Conservation (phyloP, 2,888 invertebrate species). For the Molorchus minor region DNA sequence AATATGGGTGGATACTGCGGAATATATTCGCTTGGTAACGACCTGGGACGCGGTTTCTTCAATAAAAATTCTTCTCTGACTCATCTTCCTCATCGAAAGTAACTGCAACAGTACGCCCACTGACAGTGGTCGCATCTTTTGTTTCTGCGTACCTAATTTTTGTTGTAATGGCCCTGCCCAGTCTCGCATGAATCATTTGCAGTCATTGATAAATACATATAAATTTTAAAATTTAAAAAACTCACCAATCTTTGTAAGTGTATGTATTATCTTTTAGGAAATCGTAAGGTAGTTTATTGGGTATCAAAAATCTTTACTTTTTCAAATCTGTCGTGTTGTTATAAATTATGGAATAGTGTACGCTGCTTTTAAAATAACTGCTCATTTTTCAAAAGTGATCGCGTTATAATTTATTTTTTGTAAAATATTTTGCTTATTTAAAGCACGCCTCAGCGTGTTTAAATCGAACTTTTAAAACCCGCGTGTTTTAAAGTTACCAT, state of each 20-base stretch:
- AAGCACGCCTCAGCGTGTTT: too few species aligned
- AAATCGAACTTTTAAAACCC: too few species aligned
- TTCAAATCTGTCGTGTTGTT: too few species aligned
- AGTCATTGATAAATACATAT: neutral
- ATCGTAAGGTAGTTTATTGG: neutral
- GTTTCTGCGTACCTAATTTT: too few species aligned
- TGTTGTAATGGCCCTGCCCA: neutral
- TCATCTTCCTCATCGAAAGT: conserved; percentile 11
- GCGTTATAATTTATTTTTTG: too few species aligned
- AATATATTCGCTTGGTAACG: neutral
- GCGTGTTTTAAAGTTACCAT: too few species aligned
- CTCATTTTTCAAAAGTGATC: too few species aligned
- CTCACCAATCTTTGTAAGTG: neutral
- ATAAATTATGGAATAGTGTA: too few species aligned
- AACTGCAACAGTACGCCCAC: conserved; percentile 3
- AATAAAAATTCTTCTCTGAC: conserved; percentile 7
- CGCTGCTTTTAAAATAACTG: too few species aligned
- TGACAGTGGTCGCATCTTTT: neutral
- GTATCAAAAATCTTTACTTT: too few species aligned
- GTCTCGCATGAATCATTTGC: conserved; percentile 1
- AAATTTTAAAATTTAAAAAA: neutral
- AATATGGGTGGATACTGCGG: conserved; percentile 2
- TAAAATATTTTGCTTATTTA: too few species aligned
- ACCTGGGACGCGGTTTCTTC: conserved; percentile 20
- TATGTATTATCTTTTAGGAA: neutral